Conservation (phyloP, 2,888 invertebrate species). For the Cacoxenus indagator region DNA sequence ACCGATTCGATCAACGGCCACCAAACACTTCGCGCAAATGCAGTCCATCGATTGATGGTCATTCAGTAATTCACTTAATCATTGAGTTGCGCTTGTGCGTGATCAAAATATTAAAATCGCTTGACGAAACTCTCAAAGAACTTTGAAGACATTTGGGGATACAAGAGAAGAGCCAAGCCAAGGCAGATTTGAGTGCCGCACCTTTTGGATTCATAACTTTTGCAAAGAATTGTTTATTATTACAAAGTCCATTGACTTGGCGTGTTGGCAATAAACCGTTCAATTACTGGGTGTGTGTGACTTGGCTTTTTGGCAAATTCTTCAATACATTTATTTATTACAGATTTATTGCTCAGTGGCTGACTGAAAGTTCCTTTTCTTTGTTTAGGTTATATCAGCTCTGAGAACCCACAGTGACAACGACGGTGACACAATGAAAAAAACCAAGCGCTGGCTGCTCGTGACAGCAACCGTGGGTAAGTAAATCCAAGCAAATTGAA, state of each 20-base stretch:
- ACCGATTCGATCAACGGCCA: too few relatives aligned
- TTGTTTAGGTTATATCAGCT: slow-evolving; percentile 31
- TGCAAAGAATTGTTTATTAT: too few relatives aligned
- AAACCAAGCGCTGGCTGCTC: slow-evolving; percentile 73
- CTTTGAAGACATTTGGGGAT: too few relatives aligned
- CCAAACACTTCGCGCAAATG: not conserved
- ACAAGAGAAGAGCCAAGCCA: too few relatives aligned
- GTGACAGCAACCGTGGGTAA: slow-evolving; percentile 73
- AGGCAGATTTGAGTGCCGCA: too few relatives aligned
- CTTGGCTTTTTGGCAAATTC: slow-evolving; percentile 38
- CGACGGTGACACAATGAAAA: slow-evolving; percentile 69
- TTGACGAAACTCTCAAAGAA: slow-evolving; percentile 12
- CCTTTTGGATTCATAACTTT: too few relatives aligned
- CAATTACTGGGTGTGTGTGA: slow-evolving; percentile 1
- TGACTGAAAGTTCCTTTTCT: slow-evolving; percentile 22
- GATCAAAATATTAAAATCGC: slow-evolving; percentile 28
- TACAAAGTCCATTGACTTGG: too few relatives aligned
- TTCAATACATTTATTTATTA: slow-evolving; percentile 13
- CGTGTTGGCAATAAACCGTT: too few relatives aligned
- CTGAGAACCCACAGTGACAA: slow-evolving; percentile 26
- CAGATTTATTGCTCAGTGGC: slow-evolving; percentile 31
- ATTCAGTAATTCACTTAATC: not conserved
- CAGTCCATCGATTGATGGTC: not conserved
- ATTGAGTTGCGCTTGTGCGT: slow-evolving; percentile 15
- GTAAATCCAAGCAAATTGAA: slow-evolving; percentile 38